phyloP scores from a whole-genome alignment of 2,113 vertebrate genomes.

The Panthera leo region DNA sequence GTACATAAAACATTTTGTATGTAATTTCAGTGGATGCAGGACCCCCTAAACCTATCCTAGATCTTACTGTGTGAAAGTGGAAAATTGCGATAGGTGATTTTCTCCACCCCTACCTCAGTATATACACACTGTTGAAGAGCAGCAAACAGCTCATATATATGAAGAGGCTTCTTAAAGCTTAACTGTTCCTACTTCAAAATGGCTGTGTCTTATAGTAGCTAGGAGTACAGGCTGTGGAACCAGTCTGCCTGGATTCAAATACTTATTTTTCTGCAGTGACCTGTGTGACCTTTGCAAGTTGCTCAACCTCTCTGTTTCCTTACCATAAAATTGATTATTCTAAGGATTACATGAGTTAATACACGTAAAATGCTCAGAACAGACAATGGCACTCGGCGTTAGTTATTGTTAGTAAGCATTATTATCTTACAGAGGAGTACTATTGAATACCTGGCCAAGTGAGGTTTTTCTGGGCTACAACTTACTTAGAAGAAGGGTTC shows the following conservation, averaged over 20 bases:
- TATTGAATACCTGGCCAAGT: not conserved
- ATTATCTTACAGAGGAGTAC: not conserved
- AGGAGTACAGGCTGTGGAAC: not conserved
- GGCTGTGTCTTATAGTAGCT: not conserved
- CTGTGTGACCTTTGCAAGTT: not conserved
- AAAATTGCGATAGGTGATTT: not conserved
- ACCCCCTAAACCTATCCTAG: not conserved
- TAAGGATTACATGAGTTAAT: conserved; percentile 17
- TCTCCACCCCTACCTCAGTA: not conserved
- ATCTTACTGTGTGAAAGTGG: conserved; percentile 3
- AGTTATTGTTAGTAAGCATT: not conserved
- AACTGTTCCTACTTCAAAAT: conserved; percentile 35
- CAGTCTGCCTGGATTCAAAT: not conserved
- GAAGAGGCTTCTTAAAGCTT: not conserved
- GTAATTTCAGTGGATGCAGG: not conserved
- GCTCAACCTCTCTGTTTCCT: not conserved
- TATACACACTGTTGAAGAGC: not conserved
- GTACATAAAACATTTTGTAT: not conserved
- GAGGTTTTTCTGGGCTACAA: not conserved
- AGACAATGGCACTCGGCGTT: not conserved
- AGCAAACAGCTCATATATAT: not conserved
- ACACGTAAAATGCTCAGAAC: not conserved
- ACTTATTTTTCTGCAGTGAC: not conserved
- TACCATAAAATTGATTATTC: not conserved
- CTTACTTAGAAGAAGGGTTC: not conserved